Base-by-base conservation (phyloP, 2,888 invertebrate genomes). In the Crepidodera aurea region DNA sequence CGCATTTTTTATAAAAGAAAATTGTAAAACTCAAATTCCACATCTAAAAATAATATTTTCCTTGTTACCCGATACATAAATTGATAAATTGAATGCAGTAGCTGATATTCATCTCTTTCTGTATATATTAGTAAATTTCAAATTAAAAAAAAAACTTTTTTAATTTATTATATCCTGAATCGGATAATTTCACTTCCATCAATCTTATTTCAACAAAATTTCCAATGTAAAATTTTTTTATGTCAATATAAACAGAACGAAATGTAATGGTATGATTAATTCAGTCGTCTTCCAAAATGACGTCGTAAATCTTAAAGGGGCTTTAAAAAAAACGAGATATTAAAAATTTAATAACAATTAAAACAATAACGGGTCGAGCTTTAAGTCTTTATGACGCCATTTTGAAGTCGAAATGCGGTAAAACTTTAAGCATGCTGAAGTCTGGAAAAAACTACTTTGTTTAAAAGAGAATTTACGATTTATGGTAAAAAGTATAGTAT, bases 191-290 rank as follows among this genome's bases (percentile, higher is more conserved):
- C n/a, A n/a, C n/a, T n/a, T n/a, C n/a, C n/a, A n/a, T n/a, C n/a
- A n/a, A n/a, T n/a, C n/a, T n/a, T n/a, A n/a, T n/a, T n/a, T n/a
- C n/a, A n/a, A n/a, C n/a, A n/a, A n/a, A n/a, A n/a, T n/a, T n/a
- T n/a, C n/a, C n/a, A n/a, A n/a, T n/a, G n/a, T n/a, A n/a, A n/a
- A n/a, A n/a, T n/a, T n/a, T n/a, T n/a, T n/a, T n/a, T n/a, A n/a
- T n/a, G n/a, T n/a, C n/a, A n/a, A n/a, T n/a, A n/a, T n/a, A n/a
- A 12, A 6, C 13, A 22, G 50, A 62, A 62, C 50, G 44, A 54
- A 46, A 46, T 37, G 39, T 25, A 50, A 27, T 25, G 58, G 37
- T 51, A 44, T 57, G 58, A 62, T 62, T 51, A 58, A 51, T 50
- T 51, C 42, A 39, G 55, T 54, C 61, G 54, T 39, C 22, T 22